Conservation (phyloP, 2,888 invertebrate genomes). For the Zygothrica quintamaculata region DNA sequence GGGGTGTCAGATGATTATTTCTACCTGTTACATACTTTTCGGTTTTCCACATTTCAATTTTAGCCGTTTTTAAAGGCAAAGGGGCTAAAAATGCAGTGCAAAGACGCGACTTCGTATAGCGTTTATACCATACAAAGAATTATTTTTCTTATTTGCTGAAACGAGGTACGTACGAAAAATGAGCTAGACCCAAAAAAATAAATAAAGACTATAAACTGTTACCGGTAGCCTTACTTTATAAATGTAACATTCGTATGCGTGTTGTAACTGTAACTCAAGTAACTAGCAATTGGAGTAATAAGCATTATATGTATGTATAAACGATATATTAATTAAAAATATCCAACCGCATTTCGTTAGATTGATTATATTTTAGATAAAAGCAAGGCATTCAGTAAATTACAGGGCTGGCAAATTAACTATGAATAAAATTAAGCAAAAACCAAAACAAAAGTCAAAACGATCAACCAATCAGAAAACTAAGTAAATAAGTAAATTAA, state of each 20-base stretch:
- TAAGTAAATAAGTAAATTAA: conserved; percentile 17
- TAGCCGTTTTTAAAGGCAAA: too few species aligned
- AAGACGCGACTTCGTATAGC: conserved; percentile 57
- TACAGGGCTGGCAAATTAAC: conserved; percentile 30
- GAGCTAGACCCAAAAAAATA: not conserved
- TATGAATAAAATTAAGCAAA: conserved; percentile 6
- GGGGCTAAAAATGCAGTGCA: too few species aligned
- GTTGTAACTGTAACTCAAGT: not conserved
- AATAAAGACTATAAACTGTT: not conserved
- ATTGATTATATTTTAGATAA: conserved; percentile 3
- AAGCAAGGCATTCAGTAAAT: conserved; percentile 24
- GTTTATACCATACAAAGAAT: conserved; percentile 65
- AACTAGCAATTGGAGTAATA: conserved; percentile 1
- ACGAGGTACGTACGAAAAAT: conserved; percentile 64
- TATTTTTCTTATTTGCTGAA: conserved; percentile 82
- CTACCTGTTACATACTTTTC: too few species aligned
- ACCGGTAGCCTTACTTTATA: not conserved
- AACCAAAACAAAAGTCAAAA: conserved; percentile 8
- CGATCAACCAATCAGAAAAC: conserved; percentile 20
- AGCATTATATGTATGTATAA: not conserved
- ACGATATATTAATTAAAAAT: conserved; percentile 1
- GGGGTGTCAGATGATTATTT: too few species aligned
- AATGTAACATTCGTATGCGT: too few species aligned
- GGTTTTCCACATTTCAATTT: too few species aligned
- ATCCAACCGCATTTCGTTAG: not conserved